Percentiles rank a stretch among this genome's conserved stretches.
phyloP scores from a whole-genome alignment of 2,888 invertebrate species.

The Caenorhabditis sp. region DNA sequence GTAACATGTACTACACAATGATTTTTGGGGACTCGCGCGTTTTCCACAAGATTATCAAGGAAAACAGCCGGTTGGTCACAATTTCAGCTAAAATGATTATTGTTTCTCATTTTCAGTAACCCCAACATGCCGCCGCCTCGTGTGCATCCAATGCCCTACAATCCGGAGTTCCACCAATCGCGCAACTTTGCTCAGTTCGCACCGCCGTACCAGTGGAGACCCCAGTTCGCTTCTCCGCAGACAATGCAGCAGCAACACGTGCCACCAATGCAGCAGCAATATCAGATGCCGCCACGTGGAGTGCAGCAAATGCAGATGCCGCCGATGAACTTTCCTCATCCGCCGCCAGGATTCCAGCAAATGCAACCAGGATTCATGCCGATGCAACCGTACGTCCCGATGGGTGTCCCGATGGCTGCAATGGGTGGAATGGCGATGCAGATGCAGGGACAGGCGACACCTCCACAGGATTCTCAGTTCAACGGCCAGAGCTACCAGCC shows the following conservation, averaged over 20 bases:
- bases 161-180: background rate
- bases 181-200: background rate
- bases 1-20: slow-evolving; percentile 10
- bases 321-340: too few species aligned
- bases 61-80: slow-evolving; percentile 9
- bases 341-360: too few species aligned
- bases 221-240: background rate
- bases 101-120: slow-evolving; percentile 8
- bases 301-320: background rate
- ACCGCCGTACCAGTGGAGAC: background rate
- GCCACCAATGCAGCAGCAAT: background rate
- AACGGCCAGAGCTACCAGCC: background rate
- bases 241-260: background rate
- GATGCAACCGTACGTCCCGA: background rate
- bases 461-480: too few species aligned
- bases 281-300: background rate
- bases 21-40: slow-evolving; percentile 12
- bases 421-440: background rate
- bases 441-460: slow-evolving; percentile 9
- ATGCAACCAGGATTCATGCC: background rate
- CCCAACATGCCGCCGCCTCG: slow-evolving; percentile 11
- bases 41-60: background rate
- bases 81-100: background rate
- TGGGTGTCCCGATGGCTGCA: background rate
- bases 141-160: slow-evolving; percentile 27